phyloP scores from a whole-genome alignment of 2,888 invertebrate genomes.

The Nephrocerus scutellatus region DNA sequence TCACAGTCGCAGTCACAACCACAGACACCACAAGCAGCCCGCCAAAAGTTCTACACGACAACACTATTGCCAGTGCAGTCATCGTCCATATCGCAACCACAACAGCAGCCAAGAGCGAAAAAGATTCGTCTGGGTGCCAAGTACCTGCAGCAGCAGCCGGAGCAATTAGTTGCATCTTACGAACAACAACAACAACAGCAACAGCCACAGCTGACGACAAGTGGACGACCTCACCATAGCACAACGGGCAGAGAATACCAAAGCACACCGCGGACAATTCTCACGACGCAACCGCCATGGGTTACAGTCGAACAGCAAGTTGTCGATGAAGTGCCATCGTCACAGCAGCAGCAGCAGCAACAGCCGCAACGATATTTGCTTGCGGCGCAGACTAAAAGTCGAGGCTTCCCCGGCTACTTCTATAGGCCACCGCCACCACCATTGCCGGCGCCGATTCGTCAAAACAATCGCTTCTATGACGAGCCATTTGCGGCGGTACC shows the following conservation, averaged over 20 bases:
- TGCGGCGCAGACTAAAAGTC: constrained; percentile 24
- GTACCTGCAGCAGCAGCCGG: constrained; percentile 24
- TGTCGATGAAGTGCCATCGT: constrained; percentile 25
- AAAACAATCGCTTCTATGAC: constrained; percentile 35
- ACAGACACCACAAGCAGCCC: constrained; percentile 32
- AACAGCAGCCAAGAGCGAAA: constrained; percentile 16
- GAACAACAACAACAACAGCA: constrained; percentile 18
- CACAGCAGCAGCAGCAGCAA: constrained; percentile 24
- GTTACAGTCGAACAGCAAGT: constrained; percentile 33
- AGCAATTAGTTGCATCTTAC: constrained; percentile 8
- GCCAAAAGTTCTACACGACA: constrained; percentile 37
- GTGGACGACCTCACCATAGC: neutral
- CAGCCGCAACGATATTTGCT: constrained; percentile 17
- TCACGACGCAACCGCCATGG: constrained; percentile 29
- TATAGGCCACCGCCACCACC: constrained; percentile 28
- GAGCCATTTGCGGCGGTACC: constrained; percentile 29
- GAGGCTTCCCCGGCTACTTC: constrained; percentile 37
- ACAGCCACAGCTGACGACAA: constrained; percentile 9
- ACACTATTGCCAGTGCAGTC: constrained; percentile 25
- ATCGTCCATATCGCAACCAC: constrained; percentile 36
- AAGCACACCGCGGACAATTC: constrained; percentile 62
- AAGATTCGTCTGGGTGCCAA: constrained; percentile 25
- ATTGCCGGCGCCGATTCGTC: constrained; percentile 23
- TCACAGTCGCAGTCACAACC: constrained; percentile 14
- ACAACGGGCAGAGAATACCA: constrained; percentile 50